phyloP scores from a whole-genome alignment of 2,888 invertebrate genomes.

The Notodonta ziczac region DNA sequence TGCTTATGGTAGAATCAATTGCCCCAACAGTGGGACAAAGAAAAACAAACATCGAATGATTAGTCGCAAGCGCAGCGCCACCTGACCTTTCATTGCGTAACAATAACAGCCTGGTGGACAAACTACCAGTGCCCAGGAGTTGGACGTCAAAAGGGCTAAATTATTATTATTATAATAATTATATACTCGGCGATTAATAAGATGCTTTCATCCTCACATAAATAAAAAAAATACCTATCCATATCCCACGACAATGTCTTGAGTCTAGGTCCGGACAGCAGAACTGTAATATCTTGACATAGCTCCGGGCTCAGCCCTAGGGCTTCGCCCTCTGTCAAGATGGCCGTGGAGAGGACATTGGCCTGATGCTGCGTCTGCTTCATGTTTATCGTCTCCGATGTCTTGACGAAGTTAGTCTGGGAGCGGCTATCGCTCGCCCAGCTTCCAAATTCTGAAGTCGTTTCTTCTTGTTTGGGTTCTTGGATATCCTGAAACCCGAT shows the following conservation, averaged over 20 bases:
- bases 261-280: constrained; percentile 88
- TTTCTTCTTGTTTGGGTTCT: constrained; percentile 51
- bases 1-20: too few relatives aligned
- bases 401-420: constrained; percentile 80
- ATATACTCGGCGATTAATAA: too few relatives aligned
- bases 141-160: too few relatives aligned
- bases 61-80: too few relatives aligned
- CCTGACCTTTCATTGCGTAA: too few relatives aligned
- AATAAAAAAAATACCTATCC: constrained; percentile 62
- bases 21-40: too few relatives aligned
- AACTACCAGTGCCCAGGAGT: too few relatives aligned
- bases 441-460: constrained; percentile 66
- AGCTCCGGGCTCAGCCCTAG: constrained; percentile 87
- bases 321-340: constrained; percentile 85
- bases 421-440: constrained; percentile 78
- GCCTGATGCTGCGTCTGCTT: constrained; percentile 75
- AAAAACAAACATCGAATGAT: too few relatives aligned
- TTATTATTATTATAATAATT: too few relatives aligned
- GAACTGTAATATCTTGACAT: constrained; percentile 88
- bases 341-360: constrained; percentile 82
- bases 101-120: too few relatives aligned
- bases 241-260: constrained; percentile 89
- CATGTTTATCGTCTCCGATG: constrained; percentile 69
- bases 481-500: constrained; percentile 50
- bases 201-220: too few relatives aligned